Base-by-base conservation (phyloP, 2,113 vertebrate species). In the Cebus imitator region DNA sequence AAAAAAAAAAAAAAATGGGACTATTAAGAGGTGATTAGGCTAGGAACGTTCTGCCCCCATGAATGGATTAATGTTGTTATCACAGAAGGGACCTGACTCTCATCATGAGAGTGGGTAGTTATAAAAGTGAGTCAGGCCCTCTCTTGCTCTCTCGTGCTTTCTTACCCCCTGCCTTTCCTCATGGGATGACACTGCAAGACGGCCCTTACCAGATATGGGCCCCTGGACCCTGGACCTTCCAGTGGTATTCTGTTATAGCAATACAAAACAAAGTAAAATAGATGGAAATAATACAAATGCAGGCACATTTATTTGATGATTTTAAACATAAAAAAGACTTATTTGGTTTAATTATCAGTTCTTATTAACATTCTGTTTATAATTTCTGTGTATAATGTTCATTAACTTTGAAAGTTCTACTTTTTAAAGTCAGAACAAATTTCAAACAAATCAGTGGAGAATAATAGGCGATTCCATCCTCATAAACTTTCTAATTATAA, bases 401-500 rank as follows among this genome's bases (percentile, higher is more conserved):
- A 8, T 58, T 82, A 97, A 91, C n/a, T 78, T 80, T 0, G 3
- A 85, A 97, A 97, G 57, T 93, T 30, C 20, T 96, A 93, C 81
- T 97, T 97, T 96, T 68, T 82, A 97, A 97, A 96, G 86, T 96
- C 52, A 97, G 82, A 95, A 87, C 18, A 96, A 97, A 83, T 87
- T 88, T 90, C 45, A 84, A 66, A 70, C 40, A 78, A 68, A 90
- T 82, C 32, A 43, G 12, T 89, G 87, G 97, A 97, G 91, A 73
- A 98, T 97, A 98, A 98, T 96, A 82, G 73, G 48, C 43, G 73
- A 97, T 97, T 98, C 95, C 68, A 92, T 88, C 66, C 93, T 97
- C 95, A 97, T 98, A 98, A 98, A 97, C 87, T 95, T 98, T 52
- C 37, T 98, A 98, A 98, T 98, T 98, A 96, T 48, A 55, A 90